A percentile compares a stretch with the other conserved stretches of the same genome.
phyloP scores from a whole-genome alignment of 1,140 invertebrate species.

The Atta colombica region DNA sequence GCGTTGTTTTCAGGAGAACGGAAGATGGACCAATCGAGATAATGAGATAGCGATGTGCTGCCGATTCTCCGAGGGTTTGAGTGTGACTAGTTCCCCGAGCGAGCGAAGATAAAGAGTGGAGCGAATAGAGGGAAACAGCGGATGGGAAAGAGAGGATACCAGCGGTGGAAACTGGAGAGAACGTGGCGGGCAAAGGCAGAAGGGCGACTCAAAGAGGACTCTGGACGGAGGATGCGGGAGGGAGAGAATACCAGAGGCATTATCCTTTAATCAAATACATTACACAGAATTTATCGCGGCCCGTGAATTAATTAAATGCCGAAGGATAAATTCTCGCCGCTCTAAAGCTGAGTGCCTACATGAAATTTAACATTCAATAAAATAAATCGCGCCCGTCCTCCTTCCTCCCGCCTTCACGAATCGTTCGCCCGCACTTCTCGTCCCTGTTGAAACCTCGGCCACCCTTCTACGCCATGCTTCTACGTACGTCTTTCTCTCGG shows the following conservation, averaged over 20 bases:
- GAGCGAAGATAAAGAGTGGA: slow-evolving; percentile 62
- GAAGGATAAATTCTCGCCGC: slow-evolving; percentile 85
- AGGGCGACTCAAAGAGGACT: slow-evolving; percentile 69
- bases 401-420: slow-evolving; percentile 39
- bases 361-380: slow-evolving; percentile 85
- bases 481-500: slow-evolving; percentile 23
- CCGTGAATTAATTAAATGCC: slow-evolving; percentile 86
- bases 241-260: slow-evolving; percentile 81
- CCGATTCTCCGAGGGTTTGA: slow-evolving; percentile 71
- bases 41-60: slow-evolving; percentile 80
- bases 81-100: slow-evolving; percentile 56
- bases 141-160: slow-evolving; percentile 27
- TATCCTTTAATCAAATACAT: slow-evolving; percentile 87
- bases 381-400: slow-evolving; percentile 80
- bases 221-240: slow-evolving; percentile 52
- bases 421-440: slow-evolving; percentile 63
- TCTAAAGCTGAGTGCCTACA: slow-evolving; percentile 77
- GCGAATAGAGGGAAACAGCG: slow-evolving; percentile 44
- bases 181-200: slow-evolving; percentile 57
- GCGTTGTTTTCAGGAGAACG: slow-evolving; percentile 72
- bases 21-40: slow-evolving; percentile 77
- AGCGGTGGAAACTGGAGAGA: slow-evolving; percentile 54
- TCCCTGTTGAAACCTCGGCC: slow-evolving; percentile 44
- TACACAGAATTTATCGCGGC: slow-evolving; percentile 86
- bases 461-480: slow-evolving; percentile 2